These are phyloP conservation scores for Ptychoptera albimana DNA, from an alignment of 2,888 invertebrate species.

Conservation along the genomic window DNA sequence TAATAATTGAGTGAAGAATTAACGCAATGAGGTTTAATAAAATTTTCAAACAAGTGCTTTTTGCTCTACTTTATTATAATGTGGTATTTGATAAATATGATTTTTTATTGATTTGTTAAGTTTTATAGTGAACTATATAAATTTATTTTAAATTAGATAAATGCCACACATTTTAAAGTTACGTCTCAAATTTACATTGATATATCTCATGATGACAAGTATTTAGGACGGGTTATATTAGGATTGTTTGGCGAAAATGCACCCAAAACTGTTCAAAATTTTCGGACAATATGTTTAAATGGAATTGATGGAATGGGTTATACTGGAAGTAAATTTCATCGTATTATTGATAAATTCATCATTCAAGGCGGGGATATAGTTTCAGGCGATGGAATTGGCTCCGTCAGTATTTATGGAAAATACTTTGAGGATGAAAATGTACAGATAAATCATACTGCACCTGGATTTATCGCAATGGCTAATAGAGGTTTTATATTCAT, in stretches of 20 bases:
- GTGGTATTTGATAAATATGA: not conserved
- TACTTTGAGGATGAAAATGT: conserved; percentile 80
- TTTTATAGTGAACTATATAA: not conserved
- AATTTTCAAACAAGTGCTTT: not conserved
- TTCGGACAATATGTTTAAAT: conserved; percentile 58
- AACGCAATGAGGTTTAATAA: too few relatives aligned
- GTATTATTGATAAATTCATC: conserved; percentile 79
- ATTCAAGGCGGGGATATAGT: conserved; percentile 85
- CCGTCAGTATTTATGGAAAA: conserved; percentile 72
- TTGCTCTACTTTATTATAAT: not conserved
- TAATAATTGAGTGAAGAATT: too few relatives aligned
- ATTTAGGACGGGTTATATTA: conserved; percentile 60
- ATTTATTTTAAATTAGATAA: not conserved
- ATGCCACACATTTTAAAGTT: conserved; percentile 49
- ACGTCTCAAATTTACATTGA: conserved; percentile 75
- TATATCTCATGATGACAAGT: conserved; percentile 53
- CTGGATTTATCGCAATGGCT: conserved; percentile 86
- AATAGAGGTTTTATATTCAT: conserved; percentile 39
- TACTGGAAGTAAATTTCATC: conserved; percentile 63
- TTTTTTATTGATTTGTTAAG: not conserved
- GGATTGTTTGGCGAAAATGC: conserved; percentile 79
- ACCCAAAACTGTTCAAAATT: conserved; percentile 77
- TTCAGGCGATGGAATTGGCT: conserved; percentile 66
- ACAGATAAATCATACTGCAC: conserved; percentile 56
- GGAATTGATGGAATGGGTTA: conserved; percentile 65